phyloP scores from a whole-genome alignment of 2,888 invertebrate genomes.

The Formica aserva region DNA sequence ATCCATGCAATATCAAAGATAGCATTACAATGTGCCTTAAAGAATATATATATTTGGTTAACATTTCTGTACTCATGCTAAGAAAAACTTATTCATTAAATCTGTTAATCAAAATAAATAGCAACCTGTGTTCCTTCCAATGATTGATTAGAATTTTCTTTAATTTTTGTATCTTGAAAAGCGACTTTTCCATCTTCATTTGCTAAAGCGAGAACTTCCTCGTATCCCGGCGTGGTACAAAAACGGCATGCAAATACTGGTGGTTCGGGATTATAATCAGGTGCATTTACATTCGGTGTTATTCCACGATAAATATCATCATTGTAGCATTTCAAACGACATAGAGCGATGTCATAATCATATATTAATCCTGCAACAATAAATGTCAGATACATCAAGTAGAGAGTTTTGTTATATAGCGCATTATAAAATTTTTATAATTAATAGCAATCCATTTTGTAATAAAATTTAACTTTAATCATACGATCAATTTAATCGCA shows the following conservation, averaged over 20 bases:
- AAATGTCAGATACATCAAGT: not conserved
- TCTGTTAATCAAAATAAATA: not conserved
- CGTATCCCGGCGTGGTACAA: conserved; percentile 89
- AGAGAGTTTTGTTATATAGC: not conserved
- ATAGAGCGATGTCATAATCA: conserved; percentile 89
- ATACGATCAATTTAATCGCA: not conserved
- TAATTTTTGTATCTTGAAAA: conserved; percentile 84
- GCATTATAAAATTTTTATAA: conserved; percentile 1
- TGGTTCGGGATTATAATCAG: conserved; percentile 88
- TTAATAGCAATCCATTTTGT: not conserved
- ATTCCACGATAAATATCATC: conserved; percentile 90
- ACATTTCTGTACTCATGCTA: not conserved
- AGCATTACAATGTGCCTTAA: conserved; percentile 92
- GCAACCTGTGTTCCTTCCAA: conserved; percentile 87
- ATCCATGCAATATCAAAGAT: conserved; percentile 96
- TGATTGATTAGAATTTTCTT: conserved; percentile 65
- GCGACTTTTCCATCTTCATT: conserved; percentile 94
- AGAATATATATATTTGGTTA: conserved; percentile 33
- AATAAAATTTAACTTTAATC: not conserved
- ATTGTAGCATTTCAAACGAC: conserved; percentile 88
- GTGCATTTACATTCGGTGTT: conserved; percentile 85
- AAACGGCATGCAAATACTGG: conserved; percentile 94
- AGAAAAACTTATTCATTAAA: not conserved
- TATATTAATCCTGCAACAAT: conserved; percentile 73
- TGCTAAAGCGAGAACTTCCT: conserved; percentile 92